These are phyloP conservation scores for Nipponacmea schrenckii DNA, from an alignment of 2,888 invertebrate genomes.

Conservation along the genomic window DNA sequence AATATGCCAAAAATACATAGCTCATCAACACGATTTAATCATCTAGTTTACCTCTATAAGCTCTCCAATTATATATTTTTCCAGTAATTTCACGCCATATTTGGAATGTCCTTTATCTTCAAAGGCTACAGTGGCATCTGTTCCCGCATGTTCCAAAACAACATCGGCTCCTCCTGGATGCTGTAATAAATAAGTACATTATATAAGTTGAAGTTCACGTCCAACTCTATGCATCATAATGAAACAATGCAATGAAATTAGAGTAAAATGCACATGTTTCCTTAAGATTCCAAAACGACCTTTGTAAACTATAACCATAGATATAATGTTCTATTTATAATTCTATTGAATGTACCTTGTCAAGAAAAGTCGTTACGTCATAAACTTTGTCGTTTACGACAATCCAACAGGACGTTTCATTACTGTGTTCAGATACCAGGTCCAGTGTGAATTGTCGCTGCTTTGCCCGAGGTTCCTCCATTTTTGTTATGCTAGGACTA, in stretches of 20 bases:
- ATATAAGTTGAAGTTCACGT: not conserved
- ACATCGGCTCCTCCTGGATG: conserved; percentile 63
- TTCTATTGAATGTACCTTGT: conserved; percentile 50
- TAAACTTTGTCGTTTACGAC: conserved; percentile 83
- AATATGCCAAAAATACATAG: too few relatives aligned
- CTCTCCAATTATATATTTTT: conserved; percentile 52
- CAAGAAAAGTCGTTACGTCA: conserved; percentile 72
- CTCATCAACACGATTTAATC: too few relatives aligned
- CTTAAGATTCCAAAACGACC: too few relatives aligned
- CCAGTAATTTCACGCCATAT: conserved; percentile 43
- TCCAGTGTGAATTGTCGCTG: conserved; percentile 30
- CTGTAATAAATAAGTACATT: conserved; percentile 35
- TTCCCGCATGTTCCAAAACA: conserved; percentile 56
- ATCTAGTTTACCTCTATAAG: conserved; percentile 34
- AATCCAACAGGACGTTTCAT: conserved; percentile 72
- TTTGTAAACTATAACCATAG: not conserved
- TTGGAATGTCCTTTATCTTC: conserved; percentile 55
- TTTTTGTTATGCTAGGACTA: too few relatives aligned
- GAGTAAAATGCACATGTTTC: not conserved
- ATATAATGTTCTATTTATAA: too few relatives aligned
- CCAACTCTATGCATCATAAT: not conserved
- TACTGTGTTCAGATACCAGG: conserved; percentile 54
- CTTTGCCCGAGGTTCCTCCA: too few relatives aligned
- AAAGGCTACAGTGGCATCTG: conserved; percentile 56
- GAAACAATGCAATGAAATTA: too few relatives aligned